Conservation (phyloP, 2,888 invertebrate genomes). For the Cephus nigrinus region DNA sequence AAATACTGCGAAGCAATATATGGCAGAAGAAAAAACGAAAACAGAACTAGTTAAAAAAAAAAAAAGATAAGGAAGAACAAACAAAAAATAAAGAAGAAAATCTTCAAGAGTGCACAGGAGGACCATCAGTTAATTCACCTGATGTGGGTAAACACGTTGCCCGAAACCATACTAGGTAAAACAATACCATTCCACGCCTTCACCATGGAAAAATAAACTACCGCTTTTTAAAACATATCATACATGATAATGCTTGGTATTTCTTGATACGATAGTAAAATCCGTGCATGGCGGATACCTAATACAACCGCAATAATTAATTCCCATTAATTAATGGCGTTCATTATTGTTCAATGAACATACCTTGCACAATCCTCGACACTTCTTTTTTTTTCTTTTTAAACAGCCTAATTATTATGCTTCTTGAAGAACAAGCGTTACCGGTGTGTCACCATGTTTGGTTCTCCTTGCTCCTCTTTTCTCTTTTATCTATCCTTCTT, state of each 20-base stretch:
- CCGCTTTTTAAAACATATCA: constrained; percentile 28
- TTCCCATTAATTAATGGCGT: background rate
- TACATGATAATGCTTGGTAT: constrained; percentile 34
- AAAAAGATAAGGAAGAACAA: background rate
- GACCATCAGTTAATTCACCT: background rate
- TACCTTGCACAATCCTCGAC: background rate
- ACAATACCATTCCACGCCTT: background rate
- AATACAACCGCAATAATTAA: background rate
- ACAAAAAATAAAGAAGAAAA: background rate
- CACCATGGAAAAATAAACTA: constrained; percentile 42
- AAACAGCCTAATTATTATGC: background rate
- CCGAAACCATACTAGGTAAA: background rate
- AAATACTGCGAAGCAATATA: background rate
- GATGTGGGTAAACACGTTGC: background rate
- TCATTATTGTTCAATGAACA: background rate
- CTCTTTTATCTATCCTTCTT: background rate
- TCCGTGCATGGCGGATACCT: background rate
- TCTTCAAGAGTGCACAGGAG: background rate
- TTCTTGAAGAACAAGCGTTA: background rate
- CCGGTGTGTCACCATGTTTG: background rate
- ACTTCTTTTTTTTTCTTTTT: background rate
- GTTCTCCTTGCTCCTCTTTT: background rate
- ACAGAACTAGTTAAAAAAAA: background rate
- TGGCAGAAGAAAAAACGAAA: background rate
- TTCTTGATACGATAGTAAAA: background rate